These are phyloP conservation scores for Drymonia ruficornis DNA, from an alignment of 2,888 invertebrate species.

Conservation along the genomic window DNA sequence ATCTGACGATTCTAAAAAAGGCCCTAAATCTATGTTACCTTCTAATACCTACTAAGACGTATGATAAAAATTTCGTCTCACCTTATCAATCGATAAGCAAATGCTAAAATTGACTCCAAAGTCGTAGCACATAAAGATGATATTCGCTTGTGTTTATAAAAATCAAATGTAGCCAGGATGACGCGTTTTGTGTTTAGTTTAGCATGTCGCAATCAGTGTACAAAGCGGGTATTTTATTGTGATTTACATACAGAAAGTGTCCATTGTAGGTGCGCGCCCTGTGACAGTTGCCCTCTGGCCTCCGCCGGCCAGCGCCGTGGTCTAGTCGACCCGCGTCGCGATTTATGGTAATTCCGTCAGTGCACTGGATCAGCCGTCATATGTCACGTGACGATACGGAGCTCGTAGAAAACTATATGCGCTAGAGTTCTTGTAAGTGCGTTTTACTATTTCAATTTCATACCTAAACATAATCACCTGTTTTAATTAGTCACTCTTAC, in stretches of 20 bases:
- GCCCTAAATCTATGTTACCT: no score
- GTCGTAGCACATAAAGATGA: conserved; percentile 41
- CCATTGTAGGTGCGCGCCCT: conserved; percentile 73
- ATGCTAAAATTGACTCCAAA: conserved; percentile 16
- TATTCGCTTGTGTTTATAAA: conserved; percentile 45
- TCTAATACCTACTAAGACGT: no score
- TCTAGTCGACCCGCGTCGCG: conserved; percentile 53
- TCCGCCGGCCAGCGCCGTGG: conserved; percentile 61
- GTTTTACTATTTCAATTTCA: neutral
- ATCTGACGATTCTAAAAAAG: no score
- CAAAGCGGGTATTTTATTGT: conserved; percentile 82
- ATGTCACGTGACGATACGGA: neutral
- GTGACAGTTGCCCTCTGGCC: conserved; percentile 77
- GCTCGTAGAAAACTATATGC: neutral
- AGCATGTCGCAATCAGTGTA: conserved; percentile 79
- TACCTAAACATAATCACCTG: neutral
- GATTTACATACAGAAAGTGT: conserved; percentile 78
- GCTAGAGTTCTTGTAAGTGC: neutral
- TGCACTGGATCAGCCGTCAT: conserved; percentile 30
- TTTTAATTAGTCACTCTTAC: neutral
- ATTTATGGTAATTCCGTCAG: conserved; percentile 41
- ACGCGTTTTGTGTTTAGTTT: conserved; percentile 70
- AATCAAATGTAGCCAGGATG: conserved; percentile 56
- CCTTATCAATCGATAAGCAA: conserved; percentile 1
- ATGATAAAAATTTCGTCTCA: neutral